phyloP scores from a whole-genome alignment of 1,140 invertebrate genomes.

The Tyrophagus putrescentiae region DNA sequence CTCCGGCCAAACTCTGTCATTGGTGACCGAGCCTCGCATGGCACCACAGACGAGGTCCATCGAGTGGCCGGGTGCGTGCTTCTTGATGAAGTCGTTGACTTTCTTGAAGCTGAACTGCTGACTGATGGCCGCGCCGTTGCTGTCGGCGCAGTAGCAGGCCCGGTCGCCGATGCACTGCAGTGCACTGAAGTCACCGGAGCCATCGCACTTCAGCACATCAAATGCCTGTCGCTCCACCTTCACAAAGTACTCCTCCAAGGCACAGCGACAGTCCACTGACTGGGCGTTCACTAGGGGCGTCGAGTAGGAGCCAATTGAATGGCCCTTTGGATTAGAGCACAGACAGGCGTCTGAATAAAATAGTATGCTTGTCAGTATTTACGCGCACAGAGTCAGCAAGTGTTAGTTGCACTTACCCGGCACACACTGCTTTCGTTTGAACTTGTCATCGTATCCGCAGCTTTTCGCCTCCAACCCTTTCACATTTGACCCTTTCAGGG shows the following conservation, averaged over 20 bases:
- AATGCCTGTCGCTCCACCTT: neutral
- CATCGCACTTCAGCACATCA: neutral
- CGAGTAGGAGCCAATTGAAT: neutral
- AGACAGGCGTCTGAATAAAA: neutral
- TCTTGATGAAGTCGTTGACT: neutral
- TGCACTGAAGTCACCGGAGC: neutral
- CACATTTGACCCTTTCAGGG: neutral
- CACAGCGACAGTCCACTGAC: slow-evolving; percentile 10
- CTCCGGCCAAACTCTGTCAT: no score
- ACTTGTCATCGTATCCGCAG: slow-evolving; percentile 10
- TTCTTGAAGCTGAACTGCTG: neutral
- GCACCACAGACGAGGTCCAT: no score
- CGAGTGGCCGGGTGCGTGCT: no score
- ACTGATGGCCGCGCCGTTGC: slow-evolving; percentile 4
- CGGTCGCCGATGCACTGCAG: neutral
- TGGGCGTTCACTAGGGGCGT: neutral
- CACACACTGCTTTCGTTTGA: neutral
- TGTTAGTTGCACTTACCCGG: neutral
- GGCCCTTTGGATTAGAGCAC: neutral
- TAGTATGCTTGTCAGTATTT: no score
- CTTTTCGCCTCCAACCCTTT: neutral
- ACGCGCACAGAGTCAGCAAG: neutral
- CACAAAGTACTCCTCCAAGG: neutral
- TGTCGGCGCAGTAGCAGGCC: slow-evolving; percentile 1
- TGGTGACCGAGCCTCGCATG: no score